Conservation (phyloP, 2,113 vertebrate species). For the Synodontis membranacea region DNA sequence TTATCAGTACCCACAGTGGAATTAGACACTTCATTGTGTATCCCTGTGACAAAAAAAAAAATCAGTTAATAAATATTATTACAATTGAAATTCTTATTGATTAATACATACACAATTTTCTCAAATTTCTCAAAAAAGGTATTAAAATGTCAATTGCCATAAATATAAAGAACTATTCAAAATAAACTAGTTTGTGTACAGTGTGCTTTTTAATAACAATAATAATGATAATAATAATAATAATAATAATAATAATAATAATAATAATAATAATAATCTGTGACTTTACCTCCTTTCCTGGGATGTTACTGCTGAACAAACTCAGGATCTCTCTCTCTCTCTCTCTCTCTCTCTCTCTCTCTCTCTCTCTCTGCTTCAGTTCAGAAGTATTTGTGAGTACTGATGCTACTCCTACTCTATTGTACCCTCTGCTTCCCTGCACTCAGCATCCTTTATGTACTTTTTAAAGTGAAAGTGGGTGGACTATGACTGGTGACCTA, state of each 20-base stretch:
- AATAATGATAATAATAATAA: no score
- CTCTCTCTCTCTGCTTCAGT: background rate
- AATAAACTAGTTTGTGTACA: no score
- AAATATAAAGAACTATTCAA: no score
- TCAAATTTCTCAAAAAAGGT: no score
- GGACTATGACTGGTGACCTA: background rate
- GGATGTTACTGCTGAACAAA: background rate
- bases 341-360: constrained; percentile 6
- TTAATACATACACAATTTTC: background rate
- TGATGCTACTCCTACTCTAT: background rate
- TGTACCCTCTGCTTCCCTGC: background rate
- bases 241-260: no score
- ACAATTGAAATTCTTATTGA: background rate
- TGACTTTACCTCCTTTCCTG: background rate
- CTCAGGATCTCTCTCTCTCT: background rate
- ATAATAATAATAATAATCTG: background rate
- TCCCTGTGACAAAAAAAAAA: background rate
- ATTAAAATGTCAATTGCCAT: no score
- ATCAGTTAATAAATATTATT: background rate
- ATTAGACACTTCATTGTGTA: constrained; percentile 32
- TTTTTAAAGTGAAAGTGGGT: background rate
- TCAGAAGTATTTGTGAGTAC: background rate
- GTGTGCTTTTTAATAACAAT: no score
- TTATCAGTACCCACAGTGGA: constrained; percentile 8
- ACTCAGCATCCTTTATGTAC: background rate